Conservation (phyloP, 2,113 vertebrate genomes). For the Peromyscus californicus region DNA sequence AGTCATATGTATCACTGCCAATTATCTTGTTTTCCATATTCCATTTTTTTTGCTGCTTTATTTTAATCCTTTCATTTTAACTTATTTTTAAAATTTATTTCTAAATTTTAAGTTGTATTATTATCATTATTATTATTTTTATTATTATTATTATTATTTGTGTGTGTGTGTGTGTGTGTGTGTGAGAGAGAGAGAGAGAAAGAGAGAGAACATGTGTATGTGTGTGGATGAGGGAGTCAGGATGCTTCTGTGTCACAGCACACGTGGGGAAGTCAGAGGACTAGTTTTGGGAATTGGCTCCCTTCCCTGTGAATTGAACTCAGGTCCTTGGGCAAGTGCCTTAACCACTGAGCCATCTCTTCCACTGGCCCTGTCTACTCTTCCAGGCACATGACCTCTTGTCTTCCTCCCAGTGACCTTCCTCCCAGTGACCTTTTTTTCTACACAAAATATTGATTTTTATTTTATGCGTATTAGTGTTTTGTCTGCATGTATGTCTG, state of each 20-base stretch:
- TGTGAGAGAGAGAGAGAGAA: neutral
- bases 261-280: neutral
- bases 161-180: neutral
- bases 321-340: neutral
- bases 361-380: neutral
- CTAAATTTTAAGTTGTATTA: neutral
- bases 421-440: neutral
- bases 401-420: neutral
- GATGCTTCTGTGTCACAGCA: neutral
- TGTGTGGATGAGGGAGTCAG: neutral
- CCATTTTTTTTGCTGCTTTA: neutral
- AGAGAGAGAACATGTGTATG: neutral
- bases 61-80: neutral
- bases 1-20: neutral
- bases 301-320: neutral
- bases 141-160: neutral
- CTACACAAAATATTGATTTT: neutral
- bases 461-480: neutral
- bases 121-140: neutral
- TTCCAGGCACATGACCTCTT: neutral
- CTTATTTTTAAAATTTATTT: neutral
- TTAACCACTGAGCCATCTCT: neutral
- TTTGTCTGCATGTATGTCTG: neutral
- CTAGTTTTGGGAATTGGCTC: neutral
- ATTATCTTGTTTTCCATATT: neutral